These are phyloP conservation scores for Hyles vespertilio DNA, from an alignment of 1,140 invertebrate genomes.

Conservation along the genomic window DNA sequence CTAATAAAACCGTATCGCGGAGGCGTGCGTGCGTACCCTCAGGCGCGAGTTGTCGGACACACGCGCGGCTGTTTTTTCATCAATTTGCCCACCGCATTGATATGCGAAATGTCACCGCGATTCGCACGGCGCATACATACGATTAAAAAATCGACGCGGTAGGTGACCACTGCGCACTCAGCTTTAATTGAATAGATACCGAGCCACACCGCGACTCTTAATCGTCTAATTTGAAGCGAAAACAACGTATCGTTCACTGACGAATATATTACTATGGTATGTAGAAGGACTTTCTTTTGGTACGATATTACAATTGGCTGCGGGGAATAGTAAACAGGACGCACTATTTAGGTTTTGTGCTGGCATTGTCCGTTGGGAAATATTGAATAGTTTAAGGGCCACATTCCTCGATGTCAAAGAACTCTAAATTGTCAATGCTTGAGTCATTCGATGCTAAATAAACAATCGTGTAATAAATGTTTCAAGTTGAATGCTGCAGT, in stretches of 20 bases:
- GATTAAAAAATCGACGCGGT: constrained; percentile 71
- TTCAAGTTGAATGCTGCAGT: too few relatives aligned
- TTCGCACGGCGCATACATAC: constrained; percentile 70
- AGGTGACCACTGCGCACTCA: constrained; percentile 60
- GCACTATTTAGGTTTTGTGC: constrained; percentile 27
- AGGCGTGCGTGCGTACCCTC: constrained; percentile 7
- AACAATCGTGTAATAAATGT: too few relatives aligned
- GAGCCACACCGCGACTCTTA: constrained; percentile 60
- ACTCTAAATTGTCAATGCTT: constrained; percentile 1
- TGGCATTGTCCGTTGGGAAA: constrained; percentile 28
- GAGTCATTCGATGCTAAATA: not conserved
- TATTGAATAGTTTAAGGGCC: constrained; percentile 18
- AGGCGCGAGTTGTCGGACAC: constrained; percentile 28
- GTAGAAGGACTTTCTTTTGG: constrained; percentile 73
- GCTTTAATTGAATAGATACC: constrained; percentile 73
- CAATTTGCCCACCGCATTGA: constrained; percentile 63
- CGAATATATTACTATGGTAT: constrained; percentile 68
- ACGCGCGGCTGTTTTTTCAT: constrained; percentile 59
- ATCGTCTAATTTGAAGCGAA: constrained; percentile 74
- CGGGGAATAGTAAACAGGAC: constrained; percentile 58
- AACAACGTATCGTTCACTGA: constrained; percentile 60
- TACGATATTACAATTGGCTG: constrained; percentile 46
- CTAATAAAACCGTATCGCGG: constrained; percentile 22
- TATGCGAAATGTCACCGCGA: constrained; percentile 64
- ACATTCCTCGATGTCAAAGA: constrained; percentile 2